Evolutionary conservation across 2,113 vertebrate species (phyloP), one percentile per base, ranked within the genome.

Genomic region (Synodontis membranacea): DNA sequence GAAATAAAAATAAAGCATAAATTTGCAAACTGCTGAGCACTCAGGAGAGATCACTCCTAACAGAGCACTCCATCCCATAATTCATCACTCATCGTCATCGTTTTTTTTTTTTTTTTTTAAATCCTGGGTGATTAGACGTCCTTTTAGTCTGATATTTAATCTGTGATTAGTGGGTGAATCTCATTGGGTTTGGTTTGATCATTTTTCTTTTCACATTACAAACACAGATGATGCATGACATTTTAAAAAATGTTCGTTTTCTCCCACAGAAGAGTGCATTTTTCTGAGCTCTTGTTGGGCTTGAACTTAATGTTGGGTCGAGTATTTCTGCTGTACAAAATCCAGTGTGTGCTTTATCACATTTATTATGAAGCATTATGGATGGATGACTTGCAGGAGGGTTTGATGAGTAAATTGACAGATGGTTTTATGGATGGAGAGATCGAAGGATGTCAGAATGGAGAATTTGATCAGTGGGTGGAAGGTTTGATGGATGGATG

Each of bases 21-120:
- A 46, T 5, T 5, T 44, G 23, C 52, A 74, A 60, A 46, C 5
- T 12, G 54, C 83, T 79, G 60, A 79, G 12, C 48, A 64, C 75
- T 89, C 64, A 58, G 72, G 83, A 82, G 15, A 83, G 54, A 83
- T 83, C 62, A 58, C 68, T 87, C 70, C 52, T 15, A 52, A 31
- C 60, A 52, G 48, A 81, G 37, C 56, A 50, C 31, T 68, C 60
- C 58, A 64, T 86, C 21, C 78, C 72, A 79, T 84, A 84, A 87
- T 70, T 80, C 81, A 78, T 68, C 58, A 52, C 12, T 72, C 50
- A 48, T 58, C 78, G 56, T 80, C 46, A 66, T 83, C 81, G 12
- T 87, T 39, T 12, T 50, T n/a, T 62, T 8, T 9, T 60, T 25
- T 60, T 60, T 37, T 34, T 25, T 46, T 79, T 25, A 54, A 56